Evolutionary conservation across 2,888 invertebrate species (phyloP), one percentile per base, ranked within the genome.

Genomic region (Eristalis pertinax): DNA sequence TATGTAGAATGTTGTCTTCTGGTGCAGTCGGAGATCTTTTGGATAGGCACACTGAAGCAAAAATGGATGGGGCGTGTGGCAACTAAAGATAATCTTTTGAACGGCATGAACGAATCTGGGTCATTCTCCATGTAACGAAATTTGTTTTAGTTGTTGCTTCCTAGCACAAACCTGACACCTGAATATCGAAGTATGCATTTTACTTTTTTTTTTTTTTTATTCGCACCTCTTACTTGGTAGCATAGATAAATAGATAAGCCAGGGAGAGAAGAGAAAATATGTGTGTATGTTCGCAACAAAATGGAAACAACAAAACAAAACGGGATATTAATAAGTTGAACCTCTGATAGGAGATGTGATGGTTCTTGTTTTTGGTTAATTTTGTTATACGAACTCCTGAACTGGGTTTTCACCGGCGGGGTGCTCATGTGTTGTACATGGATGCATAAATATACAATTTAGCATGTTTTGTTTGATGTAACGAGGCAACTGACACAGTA

Each of bases 81-180:
- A 82, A 67, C 58, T 68, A 77, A 67, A 77, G 70, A 82, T 72
- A 82, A 72, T 82, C 72, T 77, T 62, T 41, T 72, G 35, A 64
- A 60, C 38, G 50, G 60, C 43, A 67, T 67, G 24, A 56, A 50
- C 32, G n/a, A 67, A 82, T 77, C 67, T 82, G 67, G 82, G 82
- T 82, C 82, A 82, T 50, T 32, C 77, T 41, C 62, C 72, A 38
- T 82, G 82, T 72, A 77, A 67, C 41, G 67, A 67, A 77, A 82
- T 72, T 77, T 77, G 50, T 60, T 72, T 72, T 38, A 81, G 63
- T 75, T 70, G 75, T 19, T 78, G 29, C 43, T 60, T 24, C 38
- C 43, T 67, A 38, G 50, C 70, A 11, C 62, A 72, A 67, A 64
- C 70, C 70, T 65, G 65, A 41, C 67, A 15, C 19, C 35, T 60